phyloP scores from a whole-genome alignment of 1,140 invertebrate genomes.

The Drosophila mayri region DNA sequence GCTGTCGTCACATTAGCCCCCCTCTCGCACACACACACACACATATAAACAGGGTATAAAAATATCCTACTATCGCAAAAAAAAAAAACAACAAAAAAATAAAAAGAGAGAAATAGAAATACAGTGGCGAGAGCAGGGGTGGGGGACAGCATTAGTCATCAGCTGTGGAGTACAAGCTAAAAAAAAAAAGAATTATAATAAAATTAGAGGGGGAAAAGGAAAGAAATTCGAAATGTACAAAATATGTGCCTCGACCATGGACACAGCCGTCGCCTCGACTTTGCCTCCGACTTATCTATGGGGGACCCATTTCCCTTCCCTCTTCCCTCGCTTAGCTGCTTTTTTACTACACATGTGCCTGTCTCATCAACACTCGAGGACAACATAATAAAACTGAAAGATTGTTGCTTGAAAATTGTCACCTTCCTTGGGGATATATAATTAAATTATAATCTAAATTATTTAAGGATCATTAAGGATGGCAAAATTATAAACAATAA shows the following conservation, averaged over 20 bases:
- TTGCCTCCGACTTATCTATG: conserved; percentile 45
- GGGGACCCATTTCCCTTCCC: conserved; percentile 1
- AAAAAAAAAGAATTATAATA: conserved; percentile 25
- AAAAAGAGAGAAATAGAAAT: conserved; percentile 10
- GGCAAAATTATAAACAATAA: too few species aligned
- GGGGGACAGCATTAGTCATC: conserved; percentile 43
- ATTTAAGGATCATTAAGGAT: too few species aligned
- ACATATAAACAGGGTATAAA: conserved; percentile 27
- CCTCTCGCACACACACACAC: conserved; percentile 7
- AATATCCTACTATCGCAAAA: conserved; percentile 53
- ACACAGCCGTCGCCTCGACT: conserved; percentile 38
- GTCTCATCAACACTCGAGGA: conserved; percentile 9
- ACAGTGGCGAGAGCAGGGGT: conserved; percentile 1
- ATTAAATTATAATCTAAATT: too few species aligned
- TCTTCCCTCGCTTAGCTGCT: neutral
- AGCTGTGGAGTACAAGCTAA: conserved; percentile 13
- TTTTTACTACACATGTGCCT: conserved; percentile 28
- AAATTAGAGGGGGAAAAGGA: conserved; percentile 17
- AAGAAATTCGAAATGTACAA: conserved; percentile 10
- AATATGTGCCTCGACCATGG: conserved; percentile 38
- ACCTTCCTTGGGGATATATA: too few species aligned
- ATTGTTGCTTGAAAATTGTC: neutral
- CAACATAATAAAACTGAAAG: neutral
- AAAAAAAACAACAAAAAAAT: neutral
- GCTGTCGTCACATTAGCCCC: conserved; percentile 45